Base-by-base conservation (phyloP, 2,888 invertebrate genomes). In the Blera fallax region DNA sequence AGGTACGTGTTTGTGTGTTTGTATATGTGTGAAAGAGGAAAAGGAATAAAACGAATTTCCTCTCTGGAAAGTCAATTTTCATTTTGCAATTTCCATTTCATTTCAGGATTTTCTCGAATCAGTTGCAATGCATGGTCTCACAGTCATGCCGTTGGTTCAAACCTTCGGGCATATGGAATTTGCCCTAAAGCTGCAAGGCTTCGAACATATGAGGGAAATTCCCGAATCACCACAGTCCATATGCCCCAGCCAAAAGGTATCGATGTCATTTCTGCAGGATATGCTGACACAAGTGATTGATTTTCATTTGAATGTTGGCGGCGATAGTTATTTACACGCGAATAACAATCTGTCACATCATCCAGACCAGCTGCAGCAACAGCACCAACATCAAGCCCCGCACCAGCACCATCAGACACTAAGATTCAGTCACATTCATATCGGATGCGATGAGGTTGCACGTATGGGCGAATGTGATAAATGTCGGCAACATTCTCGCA, bases 161-260 rank as follows among this genome's bases (percentile, higher is more conserved):
- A 95, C 96, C 0, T 96, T 96, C 90, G 96, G 96, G 0, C 96
- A 96, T 90, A 92, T 96, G 89, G 96, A 96, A 89, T 96, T 95
- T 89, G 94, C 94, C 0, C 91, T 96, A 43, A 96, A 96, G 90
- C 93, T 94, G 65, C 90, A 93, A n/a, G 93, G 94, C 60, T 96
- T 94, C 89, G 90, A 93, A 24, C 93, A 94, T 88, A 90, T 96
- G 69, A 92, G 96, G 24, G 96, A 96, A 91, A 94, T 95, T 10
- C 93, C 94, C 0, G 94, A 94, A 56, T 94, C 94, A 88, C 95
- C 95, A 1, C 92, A 95, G 92, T 95, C 96, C 78, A 92, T 96
- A 14, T 96, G 96, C 88, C 96, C 96, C 0, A 95, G 95, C 82
- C 93, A 94, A 76, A 94, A 94, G 88, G 93, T 93, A 27, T 94